phyloP scores from a whole-genome alignment of 1,140 invertebrate genomes.

The Anadara kagoshimensis region DNA sequence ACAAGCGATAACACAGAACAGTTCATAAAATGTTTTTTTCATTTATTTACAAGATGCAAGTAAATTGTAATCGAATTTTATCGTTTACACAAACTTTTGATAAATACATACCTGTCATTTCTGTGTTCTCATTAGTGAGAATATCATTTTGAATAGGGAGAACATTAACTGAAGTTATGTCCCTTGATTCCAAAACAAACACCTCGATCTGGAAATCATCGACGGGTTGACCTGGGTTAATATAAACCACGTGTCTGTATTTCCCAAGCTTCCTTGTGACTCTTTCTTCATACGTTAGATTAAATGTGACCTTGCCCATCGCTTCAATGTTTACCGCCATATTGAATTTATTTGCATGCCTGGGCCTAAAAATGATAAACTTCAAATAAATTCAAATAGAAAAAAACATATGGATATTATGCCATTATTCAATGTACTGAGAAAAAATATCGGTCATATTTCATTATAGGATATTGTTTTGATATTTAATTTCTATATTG shows the following conservation, averaged over 20 bases:
- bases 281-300: slow-evolving; percentile 60
- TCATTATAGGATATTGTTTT: no score
- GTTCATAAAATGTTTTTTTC: no score
- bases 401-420: no score
- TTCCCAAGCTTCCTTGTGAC: slow-evolving; percentile 40
- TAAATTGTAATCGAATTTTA: no score
- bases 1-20: no score
- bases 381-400: neutral
- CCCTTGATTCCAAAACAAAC: slow-evolving; percentile 49
- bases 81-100: no score
- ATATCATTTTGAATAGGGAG: slow-evolving; percentile 42
- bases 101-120: no score
- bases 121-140: neutral
- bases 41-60: no score
- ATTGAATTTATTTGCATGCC: slow-evolving; percentile 59
- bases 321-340: slow-evolving; percentile 59
- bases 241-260: slow-evolving; percentile 59
- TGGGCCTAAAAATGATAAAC: slow-evolving; percentile 36
- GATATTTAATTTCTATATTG: no score
- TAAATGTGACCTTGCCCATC: slow-evolving; percentile 55
- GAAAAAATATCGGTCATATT: no score
- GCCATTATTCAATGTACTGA: no score
- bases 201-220: slow-evolving; percentile 49
- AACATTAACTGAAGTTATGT: slow-evolving; percentile 50
- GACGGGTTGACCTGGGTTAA: slow-evolving; percentile 49